phyloP scores from a whole-genome alignment of 2,888 invertebrate species.

The Pegoplata infirma region DNA sequence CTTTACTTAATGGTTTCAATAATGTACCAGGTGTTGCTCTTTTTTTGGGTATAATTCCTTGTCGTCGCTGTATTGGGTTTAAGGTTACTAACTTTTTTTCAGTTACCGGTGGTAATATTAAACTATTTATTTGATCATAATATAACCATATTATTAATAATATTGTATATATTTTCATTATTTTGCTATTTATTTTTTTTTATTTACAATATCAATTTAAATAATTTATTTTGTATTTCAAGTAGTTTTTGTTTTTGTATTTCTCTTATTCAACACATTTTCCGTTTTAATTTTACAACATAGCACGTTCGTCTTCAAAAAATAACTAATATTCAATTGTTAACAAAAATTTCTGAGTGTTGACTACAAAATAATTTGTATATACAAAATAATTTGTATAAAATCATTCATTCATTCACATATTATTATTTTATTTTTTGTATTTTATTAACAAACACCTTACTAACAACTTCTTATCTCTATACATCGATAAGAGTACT shows the following conservation, averaged over 20 bases:
- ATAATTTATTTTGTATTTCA: background rate
- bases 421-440: background rate
- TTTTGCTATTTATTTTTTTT: conserved; percentile 2
- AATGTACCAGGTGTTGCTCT: background rate
- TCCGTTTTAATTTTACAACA: conserved; percentile 25
- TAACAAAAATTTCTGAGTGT: background rate
- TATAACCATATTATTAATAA: background rate
- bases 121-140: background rate
- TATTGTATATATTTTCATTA: too few relatives aligned
- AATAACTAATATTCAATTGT: conserved; percentile 45
- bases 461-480: background rate
- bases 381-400: conserved; percentile 12
- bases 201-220: background rate
- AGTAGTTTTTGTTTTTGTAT: too few relatives aligned
- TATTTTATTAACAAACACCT: background rate
- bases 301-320: conserved; percentile 34
- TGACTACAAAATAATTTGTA: conserved; percentile 9
- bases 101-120: background rate
- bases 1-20: background rate
- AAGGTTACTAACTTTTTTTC: too few relatives aligned
- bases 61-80: too few relatives aligned
- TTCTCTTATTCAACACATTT: conserved; percentile 16
- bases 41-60: background rate
- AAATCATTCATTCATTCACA: background rate
- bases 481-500: background rate